Percentiles rank a stretch among this genome's conserved stretches.
Conservation (phyloP, 2,888 invertebrate genomes). For the Heliconius sara region DNA sequence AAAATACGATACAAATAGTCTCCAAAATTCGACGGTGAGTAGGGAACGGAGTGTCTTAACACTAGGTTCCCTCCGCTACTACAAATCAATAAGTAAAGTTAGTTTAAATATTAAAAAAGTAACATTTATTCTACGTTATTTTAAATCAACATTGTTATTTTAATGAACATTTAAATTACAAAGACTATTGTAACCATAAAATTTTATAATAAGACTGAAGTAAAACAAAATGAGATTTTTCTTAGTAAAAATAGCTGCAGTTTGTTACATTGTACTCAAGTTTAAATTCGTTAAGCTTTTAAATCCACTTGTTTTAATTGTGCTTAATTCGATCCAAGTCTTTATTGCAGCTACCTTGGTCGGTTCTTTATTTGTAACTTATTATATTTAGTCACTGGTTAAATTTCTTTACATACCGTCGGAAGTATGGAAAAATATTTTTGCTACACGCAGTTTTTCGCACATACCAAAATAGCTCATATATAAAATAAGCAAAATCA, state of each 20-base stretch:
- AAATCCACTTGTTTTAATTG: conserved; percentile 16
- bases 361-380: not conserved
- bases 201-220: not conserved
- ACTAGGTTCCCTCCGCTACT: no score
- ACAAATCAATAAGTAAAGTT: no score
- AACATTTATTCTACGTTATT: not conserved
- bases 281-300: conserved; percentile 23
- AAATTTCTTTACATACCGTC: not conserved
- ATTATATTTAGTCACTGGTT: not conserved
- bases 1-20: no score
- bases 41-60: no score
- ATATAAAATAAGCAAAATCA: no score
- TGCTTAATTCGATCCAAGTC: conserved; percentile 12
- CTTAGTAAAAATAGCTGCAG: conserved; percentile 17
- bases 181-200: not conserved
- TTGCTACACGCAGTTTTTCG: no score
- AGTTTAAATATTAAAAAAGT: no score
- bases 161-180: not conserved
- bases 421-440: not conserved
- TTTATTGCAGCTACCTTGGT: conserved; percentile 12
- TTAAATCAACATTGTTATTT: not conserved
- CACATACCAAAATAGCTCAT: no score
- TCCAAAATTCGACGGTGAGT: no score
- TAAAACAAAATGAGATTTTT: conserved; percentile 12
- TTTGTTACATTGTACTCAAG: conserved; percentile 16